These are phyloP conservation scores for Bradypodion pumilum DNA, from an alignment of 2,797 vertebrate species.

Conservation along the genomic window DNA sequence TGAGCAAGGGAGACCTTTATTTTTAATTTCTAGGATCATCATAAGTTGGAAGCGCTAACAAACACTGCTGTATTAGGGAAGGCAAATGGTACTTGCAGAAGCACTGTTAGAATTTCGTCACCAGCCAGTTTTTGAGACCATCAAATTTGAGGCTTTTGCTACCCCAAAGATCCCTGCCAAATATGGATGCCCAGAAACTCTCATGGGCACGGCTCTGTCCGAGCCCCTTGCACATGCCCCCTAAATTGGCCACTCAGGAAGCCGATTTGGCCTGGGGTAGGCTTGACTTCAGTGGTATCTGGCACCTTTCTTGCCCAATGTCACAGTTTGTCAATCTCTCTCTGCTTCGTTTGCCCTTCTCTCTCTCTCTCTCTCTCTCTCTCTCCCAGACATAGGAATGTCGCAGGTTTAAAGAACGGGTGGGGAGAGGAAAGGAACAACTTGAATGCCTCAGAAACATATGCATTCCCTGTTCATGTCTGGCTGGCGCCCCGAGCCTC, in stretches of 20 bases:
- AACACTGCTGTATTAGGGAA: not conserved
- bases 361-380: too few species aligned
- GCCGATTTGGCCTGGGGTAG: not conserved
- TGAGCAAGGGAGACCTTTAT: too few species aligned
- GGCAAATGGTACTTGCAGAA: not conserved
- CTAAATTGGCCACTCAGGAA: not conserved
- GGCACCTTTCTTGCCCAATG: too few species aligned
- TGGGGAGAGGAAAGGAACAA: not conserved
- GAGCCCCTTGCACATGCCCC: not conserved
- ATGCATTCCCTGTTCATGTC: slow-evolving; percentile 8
- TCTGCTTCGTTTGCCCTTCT: too few species aligned
- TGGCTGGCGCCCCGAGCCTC: slow-evolving; percentile 23
- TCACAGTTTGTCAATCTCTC: too few species aligned
- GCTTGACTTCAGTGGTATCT: not conserved
- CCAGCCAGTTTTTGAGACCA: too few species aligned
- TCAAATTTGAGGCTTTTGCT: not conserved
- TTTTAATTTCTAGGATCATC: too few species aligned
- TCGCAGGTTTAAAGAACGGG: not conserved
- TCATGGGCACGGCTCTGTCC: not conserved
- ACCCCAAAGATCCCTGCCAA: not conserved
- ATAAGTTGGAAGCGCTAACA: too few species aligned
- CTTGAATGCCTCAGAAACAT: not conserved
- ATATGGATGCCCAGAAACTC: not conserved
- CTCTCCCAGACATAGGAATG: not conserved
- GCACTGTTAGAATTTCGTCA: not conserved